Evolutionary conservation across 2,888 invertebrate genomes (phyloP), one percentile per base, ranked within the genome.

Genomic region (Portevinia maculata): DNA sequence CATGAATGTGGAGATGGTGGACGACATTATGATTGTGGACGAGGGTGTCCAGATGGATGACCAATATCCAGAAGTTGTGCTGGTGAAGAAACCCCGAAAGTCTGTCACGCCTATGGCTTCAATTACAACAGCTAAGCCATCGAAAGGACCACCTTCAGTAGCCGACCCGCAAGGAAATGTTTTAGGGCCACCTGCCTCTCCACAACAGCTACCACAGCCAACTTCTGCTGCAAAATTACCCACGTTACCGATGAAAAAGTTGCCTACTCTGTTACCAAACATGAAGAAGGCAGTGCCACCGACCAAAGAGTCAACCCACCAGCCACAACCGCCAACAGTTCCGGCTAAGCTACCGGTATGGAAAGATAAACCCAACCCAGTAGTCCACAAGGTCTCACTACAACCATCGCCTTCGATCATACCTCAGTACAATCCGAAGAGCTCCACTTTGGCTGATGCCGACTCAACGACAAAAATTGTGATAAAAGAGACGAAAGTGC

Each of bases 21-120:
- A 90, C 37, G 89, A 89, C 32, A 88, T 89, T 60, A 87, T 89
- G 17, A 85, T 89, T 11, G 86, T 89, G 67, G 89, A 89, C 21
- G 84, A 85, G 13, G 83, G 78, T 5, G 48, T 73, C n/a, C 83
- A 83, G 8, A 30, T 83, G 62, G 50, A 57, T n/a, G 83, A 78
- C 8, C 34, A 76, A 7, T 83, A 73, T 30, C 83, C 71, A 0
- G 70, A 76, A 8, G 76, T 76, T 19, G 59, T 70, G n/a, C 17
- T 76, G 24, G 41, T 53, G 1, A 76, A 83, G 9, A 83, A 83
- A 39, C 65, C 53, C 2, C 37, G 34, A 11, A 48, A 44, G 19
- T 19, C 44, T 34, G 11, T 11, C 11, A n/a, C 1, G 4, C 30
- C 53, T 1, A 17, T 15, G n/a, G 24, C 44, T 1, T 48, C 75